Conservation (phyloP, 2,797 vertebrate species). For the Lacerta viridis region DNA sequence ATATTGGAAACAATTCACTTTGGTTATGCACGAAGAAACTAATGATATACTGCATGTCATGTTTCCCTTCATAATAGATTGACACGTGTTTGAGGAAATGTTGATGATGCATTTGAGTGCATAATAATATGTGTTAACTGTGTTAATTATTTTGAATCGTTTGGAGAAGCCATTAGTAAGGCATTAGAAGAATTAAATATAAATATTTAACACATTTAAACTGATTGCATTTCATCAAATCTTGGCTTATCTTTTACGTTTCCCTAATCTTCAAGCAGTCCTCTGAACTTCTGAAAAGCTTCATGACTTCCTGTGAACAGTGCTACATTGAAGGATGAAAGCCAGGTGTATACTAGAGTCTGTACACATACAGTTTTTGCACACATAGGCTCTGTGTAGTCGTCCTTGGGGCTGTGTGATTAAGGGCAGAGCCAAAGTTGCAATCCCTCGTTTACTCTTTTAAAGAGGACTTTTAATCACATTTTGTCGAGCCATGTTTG, state of each 20-base stretch:
- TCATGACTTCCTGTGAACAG: background rate
- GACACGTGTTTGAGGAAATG: slow-evolving; percentile 58
- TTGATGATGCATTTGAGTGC: slow-evolving; percentile 68
- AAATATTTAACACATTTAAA: slow-evolving; percentile 69
- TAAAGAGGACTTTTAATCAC: background rate
- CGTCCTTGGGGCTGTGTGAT: background rate
- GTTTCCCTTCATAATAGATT: slow-evolving; percentile 62
- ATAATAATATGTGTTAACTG: slow-evolving; percentile 73
- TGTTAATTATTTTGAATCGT: slow-evolving; percentile 78
- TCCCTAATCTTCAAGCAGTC: slow-evolving; percentile 6
- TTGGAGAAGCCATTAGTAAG: slow-evolving; percentile 65
- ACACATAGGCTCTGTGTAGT: background rate
- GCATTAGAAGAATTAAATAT: slow-evolving; percentile 74
- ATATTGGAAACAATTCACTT: slow-evolving; percentile 24
- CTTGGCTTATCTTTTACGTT: slow-evolving; percentile 45
- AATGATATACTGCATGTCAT: slow-evolving; percentile 41
- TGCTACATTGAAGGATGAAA: background rate
- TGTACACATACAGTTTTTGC: background rate
- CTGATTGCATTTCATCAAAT: slow-evolving; percentile 56
- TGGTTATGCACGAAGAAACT: slow-evolving; percentile 49
- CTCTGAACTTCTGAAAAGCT: slow-evolving; percentile 4
- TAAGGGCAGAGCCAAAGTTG: background rate
- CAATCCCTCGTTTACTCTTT: background rate
- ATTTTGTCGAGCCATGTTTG: background rate
- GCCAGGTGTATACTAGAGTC: background rate